Percentiles rank a stretch among this genome's conserved stretches.
Evolutionary conservation across 2,113 vertebrate species (phyloP).

Genomic region (Gambusia holbrooki): DNA sequence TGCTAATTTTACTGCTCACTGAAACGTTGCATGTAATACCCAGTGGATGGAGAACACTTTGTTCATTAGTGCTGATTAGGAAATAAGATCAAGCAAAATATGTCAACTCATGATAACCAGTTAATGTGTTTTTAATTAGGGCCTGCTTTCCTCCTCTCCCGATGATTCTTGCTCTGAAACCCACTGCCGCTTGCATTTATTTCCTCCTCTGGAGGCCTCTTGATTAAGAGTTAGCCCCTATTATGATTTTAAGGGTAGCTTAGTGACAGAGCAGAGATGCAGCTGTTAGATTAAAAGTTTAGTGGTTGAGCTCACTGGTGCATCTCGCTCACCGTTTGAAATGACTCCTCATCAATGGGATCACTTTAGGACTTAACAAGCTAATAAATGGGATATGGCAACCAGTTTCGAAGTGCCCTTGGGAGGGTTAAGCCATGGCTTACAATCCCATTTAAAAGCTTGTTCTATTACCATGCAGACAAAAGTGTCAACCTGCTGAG

Average conservation of each 20-base stretch:
- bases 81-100: conserved; percentile 70
- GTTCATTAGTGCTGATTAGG: conserved; percentile 75
- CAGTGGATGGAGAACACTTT: conserved; percentile 58
- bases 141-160: conserved; percentile 47
- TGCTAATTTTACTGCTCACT: conserved; percentile 72
- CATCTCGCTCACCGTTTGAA: conserved; percentile 40
- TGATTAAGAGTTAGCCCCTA: conserved; percentile 59
- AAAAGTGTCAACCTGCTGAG: conserved; percentile 29
- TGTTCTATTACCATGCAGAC: conserved; percentile 61
- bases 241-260: conserved; percentile 49
- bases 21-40: conserved; percentile 69
- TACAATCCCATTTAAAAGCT: conserved; percentile 66
- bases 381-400: conserved; percentile 69
- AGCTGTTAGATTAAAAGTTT: conserved; percentile 59
- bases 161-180: conserved; percentile 47
- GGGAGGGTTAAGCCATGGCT: conserved; percentile 54
- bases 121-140: conserved; percentile 76
- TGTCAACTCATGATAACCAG: conserved; percentile 71
- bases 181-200: conserved; percentile 40
- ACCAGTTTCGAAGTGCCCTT: conserved; percentile 61
- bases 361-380: conserved; percentile 71
- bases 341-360: conserved; percentile 49
- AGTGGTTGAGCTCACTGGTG: conserved; percentile 52
- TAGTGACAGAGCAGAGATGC: conserved; percentile 50
- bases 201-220: conserved; percentile 48